Conservation (phyloP, 2,113 vertebrate genomes). For the Tricholaema leucomelas region DNA sequence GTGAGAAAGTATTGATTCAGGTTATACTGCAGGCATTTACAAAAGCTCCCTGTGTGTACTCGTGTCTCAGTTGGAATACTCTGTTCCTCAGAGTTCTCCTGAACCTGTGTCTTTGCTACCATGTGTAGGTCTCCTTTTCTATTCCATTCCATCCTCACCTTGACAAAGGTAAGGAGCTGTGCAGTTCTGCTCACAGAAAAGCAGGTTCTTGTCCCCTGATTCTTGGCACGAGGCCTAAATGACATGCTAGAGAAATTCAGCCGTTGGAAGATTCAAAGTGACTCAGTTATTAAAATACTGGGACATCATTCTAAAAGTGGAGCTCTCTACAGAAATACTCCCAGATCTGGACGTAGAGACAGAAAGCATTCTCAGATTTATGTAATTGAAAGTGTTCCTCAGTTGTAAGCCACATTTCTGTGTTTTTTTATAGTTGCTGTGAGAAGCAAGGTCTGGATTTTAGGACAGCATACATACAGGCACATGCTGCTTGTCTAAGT, state of each 20-base stretch:
- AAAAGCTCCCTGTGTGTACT: background rate
- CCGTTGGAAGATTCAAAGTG: background rate
- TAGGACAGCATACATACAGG: background rate
- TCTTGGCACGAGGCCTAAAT: background rate
- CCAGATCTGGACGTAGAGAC: background rate
- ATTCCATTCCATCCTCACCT: background rate
- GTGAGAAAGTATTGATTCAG: background rate
- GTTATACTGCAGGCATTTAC: background rate
- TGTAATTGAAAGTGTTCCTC: background rate
- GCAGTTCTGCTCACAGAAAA: background rate
- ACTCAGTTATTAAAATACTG: background rate
- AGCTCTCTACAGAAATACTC: background rate
- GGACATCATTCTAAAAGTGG: background rate
- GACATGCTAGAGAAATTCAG: background rate
- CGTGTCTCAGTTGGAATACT: background rate
- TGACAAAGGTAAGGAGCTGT: background rate
- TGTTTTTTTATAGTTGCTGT: background rate
- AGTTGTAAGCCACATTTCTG: background rate
- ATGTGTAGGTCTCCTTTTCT: background rate
- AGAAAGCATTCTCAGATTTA: background rate
- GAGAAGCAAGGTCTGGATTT: background rate
- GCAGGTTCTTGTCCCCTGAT: background rate
- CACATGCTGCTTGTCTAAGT: background rate
- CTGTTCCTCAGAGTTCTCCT: background rate
- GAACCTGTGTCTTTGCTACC: background rate